Conservation (phyloP, 2,113 vertebrate genomes). For the Labeo rohita region DNA sequence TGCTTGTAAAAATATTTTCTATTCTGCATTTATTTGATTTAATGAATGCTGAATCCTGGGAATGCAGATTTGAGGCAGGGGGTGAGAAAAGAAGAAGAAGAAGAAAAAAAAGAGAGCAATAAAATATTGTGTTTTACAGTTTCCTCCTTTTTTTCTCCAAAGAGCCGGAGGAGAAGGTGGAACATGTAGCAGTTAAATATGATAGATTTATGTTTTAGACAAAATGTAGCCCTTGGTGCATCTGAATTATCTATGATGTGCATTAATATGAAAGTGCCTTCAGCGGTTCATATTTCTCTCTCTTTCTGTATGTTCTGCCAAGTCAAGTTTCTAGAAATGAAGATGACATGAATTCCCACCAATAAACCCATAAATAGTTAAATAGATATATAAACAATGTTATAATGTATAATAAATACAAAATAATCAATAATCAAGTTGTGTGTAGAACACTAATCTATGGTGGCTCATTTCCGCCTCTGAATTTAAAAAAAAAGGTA, state of each 20-base stretch:
- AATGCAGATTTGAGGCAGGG: not conserved
- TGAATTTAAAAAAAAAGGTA: no score
- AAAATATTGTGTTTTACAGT: not conserved
- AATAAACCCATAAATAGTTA: not conserved
- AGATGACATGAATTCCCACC: not conserved
- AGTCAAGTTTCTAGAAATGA: conserved; percentile 5
- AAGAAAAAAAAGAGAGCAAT: not conserved
- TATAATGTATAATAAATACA: not conserved
- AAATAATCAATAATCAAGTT: not conserved
- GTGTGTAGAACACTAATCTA: not conserved
- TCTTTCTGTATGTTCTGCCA: not conserved
- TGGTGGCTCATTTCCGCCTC: no score
- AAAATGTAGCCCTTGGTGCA: not conserved
- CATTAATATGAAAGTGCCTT: conserved; percentile 30
- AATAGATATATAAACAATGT: not conserved
- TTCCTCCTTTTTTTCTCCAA: not conserved
- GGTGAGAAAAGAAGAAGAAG: no score
- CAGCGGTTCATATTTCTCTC: not conserved
- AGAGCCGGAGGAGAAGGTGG: not conserved
- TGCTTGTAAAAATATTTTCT: no score
- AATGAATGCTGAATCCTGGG: not conserved
- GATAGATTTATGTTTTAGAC: conserved; percentile 39
- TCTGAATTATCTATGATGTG: conserved; percentile 45
- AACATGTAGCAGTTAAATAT: conserved; percentile 30
- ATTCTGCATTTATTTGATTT: not conserved